phyloP scores from a whole-genome alignment of 2,888 invertebrate species.

The Pseudolycoriella hygida region DNA sequence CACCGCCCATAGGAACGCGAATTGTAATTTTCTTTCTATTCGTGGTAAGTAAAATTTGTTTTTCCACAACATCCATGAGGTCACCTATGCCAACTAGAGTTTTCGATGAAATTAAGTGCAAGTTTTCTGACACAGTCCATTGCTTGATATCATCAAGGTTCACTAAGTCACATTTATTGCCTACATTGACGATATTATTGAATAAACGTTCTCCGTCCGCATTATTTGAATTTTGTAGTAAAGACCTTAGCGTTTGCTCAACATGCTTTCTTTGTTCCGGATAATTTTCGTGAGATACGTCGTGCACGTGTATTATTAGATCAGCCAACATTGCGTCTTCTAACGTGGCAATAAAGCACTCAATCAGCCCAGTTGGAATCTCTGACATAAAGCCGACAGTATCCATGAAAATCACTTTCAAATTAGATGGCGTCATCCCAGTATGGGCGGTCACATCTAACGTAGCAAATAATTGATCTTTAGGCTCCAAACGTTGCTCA shows the following conservation, averaged over 20 bases:
- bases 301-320: slow-evolving; percentile 60
- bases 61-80: slow-evolving; percentile 21
- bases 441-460: slow-evolving; percentile 66
- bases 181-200: slow-evolving; percentile 44
- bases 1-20: slow-evolving; percentile 38
- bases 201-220: slow-evolving; percentile 26
- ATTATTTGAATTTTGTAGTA: slow-evolving; percentile 25
- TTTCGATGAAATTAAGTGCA: slow-evolving; percentile 31
- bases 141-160: slow-evolving; percentile 2
- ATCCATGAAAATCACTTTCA: slow-evolving; percentile 56
- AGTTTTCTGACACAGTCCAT: slow-evolving; percentile 12
- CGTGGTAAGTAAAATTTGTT: slow-evolving; percentile 32
- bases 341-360: slow-evolving; percentile 63
- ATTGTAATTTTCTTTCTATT: slow-evolving; percentile 34
- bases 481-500: slow-evolving; percentile 42
- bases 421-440: slow-evolving; percentile 43
- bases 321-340: slow-evolving; percentile 65
- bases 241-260: slow-evolving; percentile 37
- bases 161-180: slow-evolving; percentile 54
- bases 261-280: slow-evolving; percentile 52
- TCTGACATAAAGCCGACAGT: slow-evolving; percentile 79
- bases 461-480: slow-evolving; percentile 66
- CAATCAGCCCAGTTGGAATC: slow-evolving; percentile 57
- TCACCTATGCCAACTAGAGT: slow-evolving; percentile 25
- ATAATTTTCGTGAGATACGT: slow-evolving; percentile 56